Base-by-base conservation (phyloP, 2,888 invertebrate species). In the Microplitis deprimator region DNA sequence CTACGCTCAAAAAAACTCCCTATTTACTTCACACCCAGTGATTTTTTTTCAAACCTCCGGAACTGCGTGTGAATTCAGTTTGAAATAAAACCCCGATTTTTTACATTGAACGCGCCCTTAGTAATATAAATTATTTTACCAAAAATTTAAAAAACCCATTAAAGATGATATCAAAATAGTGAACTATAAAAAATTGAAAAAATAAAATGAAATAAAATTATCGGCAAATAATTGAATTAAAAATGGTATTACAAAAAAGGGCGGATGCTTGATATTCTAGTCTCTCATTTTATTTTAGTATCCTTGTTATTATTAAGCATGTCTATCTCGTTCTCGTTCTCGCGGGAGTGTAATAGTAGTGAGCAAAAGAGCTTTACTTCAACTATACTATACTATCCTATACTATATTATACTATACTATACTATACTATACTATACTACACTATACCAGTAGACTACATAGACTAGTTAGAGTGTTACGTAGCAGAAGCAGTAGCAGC, bases 301-400 rank as follows among this genome's bases (percentile, higher is more conserved):
- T 50, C 50, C 50, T 50, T 50, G 13, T 50, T 50, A 50, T 10
- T 50, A 50, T 50, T 50, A 13, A 50, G 13, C 73, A 39, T 68
- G 71, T 65, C 61, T 76, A 75, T 80, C 77, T 76, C 81, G 76
- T 79, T 77, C 78, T 79, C 82, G 82, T 82, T 85, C 82, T 76
- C 80, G 77, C 80, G 78, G 79, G 80, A 79, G 82, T 65, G 29
- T 65, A 65, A 20, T 65, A 50, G 13, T 50, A 50, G 29, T 29
- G 29, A 29, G 29, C 29, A 29, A 29, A 29, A 29, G 29, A 29
- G 29, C 29, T 29, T 29, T 29, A 20, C 20, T 20, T 20, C 1
- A 20, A 29, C 29, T 29, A 3, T 29, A 29, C 20, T 50, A 50
- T 1, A 41, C 10, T 10, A 41, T 41, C 50, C n/a, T n/a, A n/a